These are phyloP conservation scores for Zophobas morio DNA, from an alignment of 1,140 invertebrate genomes.

Conservation along the genomic window DNA sequence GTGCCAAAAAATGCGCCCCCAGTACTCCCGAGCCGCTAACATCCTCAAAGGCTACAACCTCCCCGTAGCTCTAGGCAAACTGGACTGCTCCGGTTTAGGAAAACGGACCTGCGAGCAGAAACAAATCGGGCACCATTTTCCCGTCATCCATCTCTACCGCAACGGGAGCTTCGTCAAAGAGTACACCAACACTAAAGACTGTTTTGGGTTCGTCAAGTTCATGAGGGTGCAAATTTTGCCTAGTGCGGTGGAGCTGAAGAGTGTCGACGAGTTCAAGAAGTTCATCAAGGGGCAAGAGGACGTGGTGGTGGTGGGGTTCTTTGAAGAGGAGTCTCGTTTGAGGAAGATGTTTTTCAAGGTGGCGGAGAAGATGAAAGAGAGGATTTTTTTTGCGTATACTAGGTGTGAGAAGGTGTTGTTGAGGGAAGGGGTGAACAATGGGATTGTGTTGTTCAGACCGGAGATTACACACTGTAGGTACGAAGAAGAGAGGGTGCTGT, in stretches of 20 bases:
- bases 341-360: constrained; percentile 88
- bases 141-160: constrained; percentile 97
- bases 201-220: constrained; percentile 82
- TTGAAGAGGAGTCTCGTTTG: constrained; percentile 83
- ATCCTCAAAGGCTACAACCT: constrained; percentile 89
- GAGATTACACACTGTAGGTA: constrained; percentile 93
- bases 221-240: constrained; percentile 98
- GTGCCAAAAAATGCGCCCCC: constrained; percentile 97
- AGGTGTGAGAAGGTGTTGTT: constrained; percentile 79
- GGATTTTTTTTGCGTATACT: constrained; percentile 90
- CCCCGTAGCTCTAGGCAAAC: constrained; percentile 91
- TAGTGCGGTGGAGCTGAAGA: constrained; percentile 87
- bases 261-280: constrained; percentile 79
- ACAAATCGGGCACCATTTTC: constrained; percentile 92
- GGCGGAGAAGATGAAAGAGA: constrained; percentile 92
- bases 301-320: constrained; percentile 88
- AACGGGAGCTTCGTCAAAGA: constrained; percentile 91
- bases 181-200: constrained; percentile 96
- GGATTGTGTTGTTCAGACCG: constrained; percentile 91
- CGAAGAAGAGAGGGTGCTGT: constrained; percentile 83
- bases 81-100: constrained; percentile 96
- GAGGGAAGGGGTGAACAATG: constrained; percentile 85
- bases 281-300: constrained; percentile 83
- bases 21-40: constrained; percentile 95
- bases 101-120: constrained; percentile 92